Base-by-base conservation (phyloP, 1,140 invertebrate species). In the Sweltsa coloradensis region DNA sequence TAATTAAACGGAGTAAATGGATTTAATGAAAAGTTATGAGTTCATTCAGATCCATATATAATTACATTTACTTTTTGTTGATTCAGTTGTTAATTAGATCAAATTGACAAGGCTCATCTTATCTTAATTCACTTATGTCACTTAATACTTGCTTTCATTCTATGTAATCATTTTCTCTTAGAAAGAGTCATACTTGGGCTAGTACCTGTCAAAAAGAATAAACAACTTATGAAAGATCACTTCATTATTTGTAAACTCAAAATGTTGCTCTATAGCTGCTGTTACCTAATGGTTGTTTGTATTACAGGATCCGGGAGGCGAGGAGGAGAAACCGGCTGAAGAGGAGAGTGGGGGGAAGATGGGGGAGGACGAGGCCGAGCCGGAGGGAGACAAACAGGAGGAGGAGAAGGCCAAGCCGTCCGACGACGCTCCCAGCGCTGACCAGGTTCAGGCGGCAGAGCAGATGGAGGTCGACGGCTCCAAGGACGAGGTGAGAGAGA, bases 401-500 rank as follows among this genome's bases (percentile, higher is more conserved):
- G 53, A 62, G 41, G 50, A 61, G n/a, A 31, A 9, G n/a, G 29
- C 9, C n/a, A 14, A 31, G 9, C 9, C 9, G 9, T 5, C 36
- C 4, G 36, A 37, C 7, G 36, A 37, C 18, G 36, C 16, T 45
- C 55, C 16, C 37, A 53, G 34, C 52, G 39, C 46, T 54, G 41
- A 68, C 46, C 64, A 67, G 62, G 56, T 61, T 1, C 65, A 70
- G 64, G 65, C 70, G 43, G 63, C 70, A 60, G 63, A 68, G 3
- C 71, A 72, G 37, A 25, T 39, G 21, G 41, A 54, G 11, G 41
- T 42, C 31, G 40, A 51, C n/a, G 45, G 50, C 26, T 21, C 44
- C 13, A 42, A 44, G 18, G 42, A 50, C 18, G 49, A 45, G 36
- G 36, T 22, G 11, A n/a, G n/a, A n/a, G n/a, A n/a, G n/a, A n/a